Evolutionary conservation across 2,888 invertebrate genomes (phyloP), one percentile per base, ranked within the genome.

Genomic region (Sepiola atlantica): DNA sequence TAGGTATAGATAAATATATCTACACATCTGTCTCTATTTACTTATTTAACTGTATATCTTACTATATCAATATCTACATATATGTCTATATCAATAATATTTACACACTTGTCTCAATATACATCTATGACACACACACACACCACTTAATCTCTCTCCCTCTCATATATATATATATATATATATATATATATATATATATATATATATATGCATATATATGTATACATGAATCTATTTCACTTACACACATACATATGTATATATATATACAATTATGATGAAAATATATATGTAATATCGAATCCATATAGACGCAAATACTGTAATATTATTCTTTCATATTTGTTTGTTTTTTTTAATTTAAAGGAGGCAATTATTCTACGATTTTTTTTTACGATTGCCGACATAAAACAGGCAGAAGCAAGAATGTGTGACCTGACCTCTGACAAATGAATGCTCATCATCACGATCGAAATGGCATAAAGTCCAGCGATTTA

Each of bases 401-500:
- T n/a, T 4, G 0, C 14, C n/a, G n/a, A 32, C 77, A 77, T 77
- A 16, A 77, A 77, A 14, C n/a, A 77, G 77, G 77, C 77, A 32
- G 16, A 21, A 18, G 14, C 77, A n/a, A 28, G 28, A 28, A 28
- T 12, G 57, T 0, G 28, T 28, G 61, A 61, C 61, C 28, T 61
- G 77, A 77, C 77, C 77, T 77, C 16, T 77, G 77, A 77, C 77
- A n/a, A 16, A 77, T 32, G 77, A 77, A n/a, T 77, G n/a, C 77
- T n/a, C 77, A n/a, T n/a, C 77, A n/a, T 77, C 77, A 77, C 77
- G n/a, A 77, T 77, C 77, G 77, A 77, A 77, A 77, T 20, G 77
- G n/a, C 77, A 77, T 77, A 16, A 77, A 77, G 77, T 77, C 77
- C 77, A n/a, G 16, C 77, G n/a, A 77, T 77, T 77, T 77, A 77